These are phyloP conservation scores for Hyperoplus immaculatus DNA, from an alignment of 2,797 vertebrate species.

Conservation along the genomic window DNA sequence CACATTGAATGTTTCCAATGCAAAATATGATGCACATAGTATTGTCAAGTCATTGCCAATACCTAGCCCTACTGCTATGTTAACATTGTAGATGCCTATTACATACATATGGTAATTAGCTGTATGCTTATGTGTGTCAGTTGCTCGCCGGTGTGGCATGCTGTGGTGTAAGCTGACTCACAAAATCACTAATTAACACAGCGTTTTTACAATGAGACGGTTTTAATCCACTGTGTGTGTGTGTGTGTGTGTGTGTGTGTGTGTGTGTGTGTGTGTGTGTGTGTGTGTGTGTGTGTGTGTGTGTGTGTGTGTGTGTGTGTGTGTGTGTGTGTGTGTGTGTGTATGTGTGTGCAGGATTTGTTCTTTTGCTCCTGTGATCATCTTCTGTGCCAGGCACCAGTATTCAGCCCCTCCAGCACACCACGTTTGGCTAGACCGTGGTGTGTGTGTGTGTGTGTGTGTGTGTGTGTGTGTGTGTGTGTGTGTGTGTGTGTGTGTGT, in stretches of 20 bases:
- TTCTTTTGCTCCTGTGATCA: slow-evolving; percentile 48
- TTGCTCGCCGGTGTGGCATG: not conserved
- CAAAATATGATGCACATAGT: too few relatives aligned
- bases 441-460: slow-evolving; percentile 22
- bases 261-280: too few relatives aligned
- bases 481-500: slow-evolving; percentile 1
- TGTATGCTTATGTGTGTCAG: not conserved
- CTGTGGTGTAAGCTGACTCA: slow-evolving; percentile 6
- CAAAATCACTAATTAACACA: slow-evolving; percentile 24
- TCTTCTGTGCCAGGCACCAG: slow-evolving; percentile 53
- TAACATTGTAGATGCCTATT: not conserved
- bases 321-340: slow-evolving; percentile 21
- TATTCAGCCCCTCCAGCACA: slow-evolving; percentile 45
- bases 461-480: slow-evolving; percentile 29
- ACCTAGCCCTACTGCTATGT: not conserved
- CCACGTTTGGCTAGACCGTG: not conserved
- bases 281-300: too few relatives aligned
- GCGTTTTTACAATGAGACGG: slow-evolving; percentile 15
- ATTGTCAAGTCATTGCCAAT: too few relatives aligned
- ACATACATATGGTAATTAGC: not conserved
- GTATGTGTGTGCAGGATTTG: slow-evolving; percentile 33
- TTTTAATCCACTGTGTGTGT: slow-evolving; percentile 37
- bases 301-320: too few relatives aligned
- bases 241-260: too few relatives aligned
- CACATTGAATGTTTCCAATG: not conserved